These are phyloP conservation scores for Atta texana DNA, from an alignment of 1,140 invertebrate species.

Conservation along the genomic window DNA sequence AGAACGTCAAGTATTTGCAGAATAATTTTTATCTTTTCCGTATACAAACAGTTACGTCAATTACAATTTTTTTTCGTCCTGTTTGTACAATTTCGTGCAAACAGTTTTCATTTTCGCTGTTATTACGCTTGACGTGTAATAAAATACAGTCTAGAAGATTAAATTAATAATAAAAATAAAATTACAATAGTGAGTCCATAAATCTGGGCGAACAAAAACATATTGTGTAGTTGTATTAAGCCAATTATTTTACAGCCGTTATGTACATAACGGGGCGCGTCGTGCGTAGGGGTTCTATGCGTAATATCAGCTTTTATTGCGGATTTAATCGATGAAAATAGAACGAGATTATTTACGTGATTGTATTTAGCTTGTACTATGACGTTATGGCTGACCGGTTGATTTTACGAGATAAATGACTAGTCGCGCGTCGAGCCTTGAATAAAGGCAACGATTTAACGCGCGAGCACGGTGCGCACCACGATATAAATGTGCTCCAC, in stretches of 20 bases:
- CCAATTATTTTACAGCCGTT: conserved; percentile 60
- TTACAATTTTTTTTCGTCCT: conserved; percentile 12
- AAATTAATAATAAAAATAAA: conserved; percentile 60
- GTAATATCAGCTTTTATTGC: conserved; percentile 46
- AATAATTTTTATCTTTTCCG: conserved; percentile 16
- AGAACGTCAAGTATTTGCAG: conserved; percentile 1
- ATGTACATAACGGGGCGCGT: background rate
- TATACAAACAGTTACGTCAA: conserved; percentile 22
- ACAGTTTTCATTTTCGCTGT: conserved; percentile 20
- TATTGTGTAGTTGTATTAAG: conserved; percentile 48
- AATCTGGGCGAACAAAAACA: conserved; percentile 40
- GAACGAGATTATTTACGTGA: conserved; percentile 67
- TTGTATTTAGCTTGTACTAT: conserved; percentile 61
- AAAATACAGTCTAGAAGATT: conserved; percentile 29
- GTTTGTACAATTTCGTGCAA: background rate
- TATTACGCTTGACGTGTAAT: conserved; percentile 9
- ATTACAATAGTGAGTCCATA: conserved; percentile 43
- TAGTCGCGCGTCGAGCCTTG: conserved; percentile 71
- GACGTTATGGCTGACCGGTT: conserved; percentile 58
- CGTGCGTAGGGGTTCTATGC: background rate
- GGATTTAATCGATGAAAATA: conserved; percentile 64
- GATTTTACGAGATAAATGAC: conserved; percentile 72
- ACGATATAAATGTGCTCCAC: conserved; percentile 74
- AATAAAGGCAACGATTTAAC: conserved; percentile 80
- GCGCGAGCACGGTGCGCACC: conserved; percentile 70